Percentiles rank a stretch among this genome's conserved stretches.
phyloP scores from a whole-genome alignment of 2,113 vertebrate genomes.

The Thamnophis sirtalis region DNA sequence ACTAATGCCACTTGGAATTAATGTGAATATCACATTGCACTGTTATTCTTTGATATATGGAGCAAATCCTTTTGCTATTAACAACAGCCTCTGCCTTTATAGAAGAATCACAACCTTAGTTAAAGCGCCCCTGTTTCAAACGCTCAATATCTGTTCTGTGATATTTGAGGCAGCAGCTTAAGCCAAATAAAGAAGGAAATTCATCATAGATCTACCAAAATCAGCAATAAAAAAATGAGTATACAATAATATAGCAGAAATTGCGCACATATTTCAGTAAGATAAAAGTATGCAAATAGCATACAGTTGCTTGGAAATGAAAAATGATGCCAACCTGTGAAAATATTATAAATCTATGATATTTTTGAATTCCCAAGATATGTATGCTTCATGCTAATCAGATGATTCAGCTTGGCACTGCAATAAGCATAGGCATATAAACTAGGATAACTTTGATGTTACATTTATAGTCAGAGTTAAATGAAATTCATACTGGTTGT shows the following conservation, averaged over 20 bases:
- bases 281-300: slow-evolving; percentile 50
- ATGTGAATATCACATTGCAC: background rate
- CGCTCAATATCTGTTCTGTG: slow-evolving; percentile 24
- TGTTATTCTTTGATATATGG: background rate
- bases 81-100: slow-evolving; percentile 1
- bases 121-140: slow-evolving; percentile 6
- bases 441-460: background rate
- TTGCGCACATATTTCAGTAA: slow-evolving; percentile 17
- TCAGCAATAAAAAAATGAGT: slow-evolving; percentile 16
- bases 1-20: slow-evolving; percentile 21
- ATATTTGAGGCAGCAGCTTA: slow-evolving; percentile 27
- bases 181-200: slow-evolving; percentile 2
- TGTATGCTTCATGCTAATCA: slow-evolving; percentile 41
- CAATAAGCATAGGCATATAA: slow-evolving; percentile 9
- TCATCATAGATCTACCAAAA: slow-evolving; percentile 45
- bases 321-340: slow-evolving; percentile 38
- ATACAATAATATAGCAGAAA: slow-evolving; percentile 42
- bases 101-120: slow-evolving; percentile 23
- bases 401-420: slow-evolving; percentile 38
- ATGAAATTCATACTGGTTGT: background rate
- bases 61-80: background rate
- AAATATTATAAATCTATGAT: slow-evolving; percentile 49
- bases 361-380: slow-evolving; percentile 49
- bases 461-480: background rate
- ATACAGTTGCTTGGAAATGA: slow-evolving; percentile 50